A percentile compares a stretch with the other conserved stretches of the same genome.
phyloP scores from a whole-genome alignment of 2,797 vertebrate species.

The Falco concolor region DNA sequence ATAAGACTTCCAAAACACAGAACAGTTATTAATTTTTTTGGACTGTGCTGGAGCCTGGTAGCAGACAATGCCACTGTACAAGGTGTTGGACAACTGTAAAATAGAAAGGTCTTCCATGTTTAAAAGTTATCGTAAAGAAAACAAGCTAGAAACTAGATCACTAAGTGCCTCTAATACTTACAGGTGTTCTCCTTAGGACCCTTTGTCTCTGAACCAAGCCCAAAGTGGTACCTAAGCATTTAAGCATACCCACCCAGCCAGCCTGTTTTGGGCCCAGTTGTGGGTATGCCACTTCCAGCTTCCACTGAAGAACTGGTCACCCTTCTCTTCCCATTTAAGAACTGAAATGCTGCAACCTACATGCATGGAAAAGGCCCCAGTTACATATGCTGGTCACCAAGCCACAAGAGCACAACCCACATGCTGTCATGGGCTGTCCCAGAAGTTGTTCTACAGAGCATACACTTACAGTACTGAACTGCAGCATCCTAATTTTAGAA shows the following conservation, averaged over 20 bases:
- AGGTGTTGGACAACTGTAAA: neutral
- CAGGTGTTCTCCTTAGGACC: neutral
- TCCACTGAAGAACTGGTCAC: neutral
- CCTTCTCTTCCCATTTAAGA: neutral
- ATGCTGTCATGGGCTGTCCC: neutral
- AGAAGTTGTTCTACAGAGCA: neutral
- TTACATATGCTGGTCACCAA: neutral
- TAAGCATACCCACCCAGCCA: neutral
- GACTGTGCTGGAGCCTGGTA: neutral
- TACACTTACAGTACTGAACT: neutral
- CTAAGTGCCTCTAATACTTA: neutral
- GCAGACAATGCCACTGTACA: neutral
- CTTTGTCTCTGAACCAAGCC: neutral
- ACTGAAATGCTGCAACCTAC: neutral
- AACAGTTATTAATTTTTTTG: neutral
- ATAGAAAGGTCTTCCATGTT: neutral
- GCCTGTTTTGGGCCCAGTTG: neutral
- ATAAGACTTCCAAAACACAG: neutral
- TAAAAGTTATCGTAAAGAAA: neutral
- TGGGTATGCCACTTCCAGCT: neutral
- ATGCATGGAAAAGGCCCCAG: neutral
- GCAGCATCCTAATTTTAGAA: neutral
- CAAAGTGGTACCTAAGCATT: neutral
- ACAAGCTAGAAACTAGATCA: neutral
- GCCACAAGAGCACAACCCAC: neutral